Evolutionary conservation across 2,888 invertebrate species (phyloP).

Genomic region (Drosophila rellima): DNA sequence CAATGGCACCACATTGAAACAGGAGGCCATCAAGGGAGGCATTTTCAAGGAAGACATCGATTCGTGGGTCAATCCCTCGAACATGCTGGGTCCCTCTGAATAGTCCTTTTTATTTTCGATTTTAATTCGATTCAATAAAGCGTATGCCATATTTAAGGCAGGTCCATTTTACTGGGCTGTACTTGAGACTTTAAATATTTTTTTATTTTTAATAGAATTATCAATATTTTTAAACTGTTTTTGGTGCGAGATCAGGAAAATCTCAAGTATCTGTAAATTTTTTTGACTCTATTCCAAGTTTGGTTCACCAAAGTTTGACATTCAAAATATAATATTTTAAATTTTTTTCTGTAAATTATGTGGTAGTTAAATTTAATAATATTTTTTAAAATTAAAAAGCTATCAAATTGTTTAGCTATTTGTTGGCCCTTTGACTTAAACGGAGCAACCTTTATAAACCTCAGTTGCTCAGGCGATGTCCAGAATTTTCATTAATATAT

Average conservation of each 20-base stretch:
- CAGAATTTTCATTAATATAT: not conserved
- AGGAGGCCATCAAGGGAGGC: conserved; percentile 94
- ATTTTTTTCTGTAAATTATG: too few species aligned
- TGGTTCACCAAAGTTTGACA: too few species aligned
- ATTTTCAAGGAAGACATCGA: conserved; percentile 94
- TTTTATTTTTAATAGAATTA: not conserved
- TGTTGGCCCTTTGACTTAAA: not conserved
- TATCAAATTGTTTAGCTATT: too few species aligned
- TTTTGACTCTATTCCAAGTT: too few species aligned
- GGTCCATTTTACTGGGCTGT: too few species aligned
- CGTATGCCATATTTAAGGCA: not conserved
- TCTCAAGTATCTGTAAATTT: too few species aligned
- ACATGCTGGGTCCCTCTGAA: conserved; percentile 32
- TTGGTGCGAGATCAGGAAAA: too few species aligned
- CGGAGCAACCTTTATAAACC: not conserved
- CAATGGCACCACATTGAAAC: conserved; percentile 94
- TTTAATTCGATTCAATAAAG: not conserved
- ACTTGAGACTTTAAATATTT: not conserved
- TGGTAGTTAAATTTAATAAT: too few species aligned
- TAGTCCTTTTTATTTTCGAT: not conserved
- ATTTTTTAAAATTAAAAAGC: too few species aligned
- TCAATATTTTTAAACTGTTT: too few species aligned
- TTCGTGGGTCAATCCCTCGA: conserved; percentile 89
- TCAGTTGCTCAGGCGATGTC: not conserved
- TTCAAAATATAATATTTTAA: too few species aligned